Base-by-base conservation (phyloP, 2,113 vertebrate species). In the Progne subis region DNA sequence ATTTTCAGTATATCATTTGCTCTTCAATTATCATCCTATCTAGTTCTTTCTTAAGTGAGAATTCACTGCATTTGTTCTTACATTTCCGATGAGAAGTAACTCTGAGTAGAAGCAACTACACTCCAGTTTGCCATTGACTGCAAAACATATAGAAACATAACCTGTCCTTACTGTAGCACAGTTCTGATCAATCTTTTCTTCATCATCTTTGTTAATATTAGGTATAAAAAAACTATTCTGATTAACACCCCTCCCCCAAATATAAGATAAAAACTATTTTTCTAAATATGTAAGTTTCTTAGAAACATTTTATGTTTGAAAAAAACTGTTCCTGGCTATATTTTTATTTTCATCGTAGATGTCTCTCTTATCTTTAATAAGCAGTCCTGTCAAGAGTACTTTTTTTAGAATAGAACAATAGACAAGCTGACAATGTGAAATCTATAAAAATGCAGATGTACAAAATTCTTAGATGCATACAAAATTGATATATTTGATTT, bases 171-270 rank as follows among this genome's bases (percentile, higher is more conserved):
- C 26, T 76, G 5, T 43, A 59, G 6, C 13, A 43, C n/a, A 44
- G 4, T 44, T 76, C 17, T 31, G 8, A 52, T 59, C 13, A 74
- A 1, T 2, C 17, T 70, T 65, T 74, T 25, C 10, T 57, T 88
- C 11, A 47, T 88, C 8, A 31, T 43, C 14, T 81, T 86, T 74
- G 14, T n/a, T 8, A 60, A 15, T 3, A 20, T 15, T 16, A 47
- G 9, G 4, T n/a, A 65, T 24, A 37, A 67, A 76, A 64, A 80
- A 60, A 4, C 0, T n/a, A 32, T 82, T 75, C 44, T n/a, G 14
- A 56, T 53, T 78, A 71, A 44, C 3, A 15, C 1, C 7, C 3
- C 8, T 7, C 16, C 1, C 2, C 4, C 8, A 37, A 59, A 31
- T 46, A 44, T 3, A 59, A 56, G 28, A 70, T 39, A 43, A 50